phyloP scores from a whole-genome alignment of 2,113 vertebrate species.

The Epinephelus cyanopodus region DNA sequence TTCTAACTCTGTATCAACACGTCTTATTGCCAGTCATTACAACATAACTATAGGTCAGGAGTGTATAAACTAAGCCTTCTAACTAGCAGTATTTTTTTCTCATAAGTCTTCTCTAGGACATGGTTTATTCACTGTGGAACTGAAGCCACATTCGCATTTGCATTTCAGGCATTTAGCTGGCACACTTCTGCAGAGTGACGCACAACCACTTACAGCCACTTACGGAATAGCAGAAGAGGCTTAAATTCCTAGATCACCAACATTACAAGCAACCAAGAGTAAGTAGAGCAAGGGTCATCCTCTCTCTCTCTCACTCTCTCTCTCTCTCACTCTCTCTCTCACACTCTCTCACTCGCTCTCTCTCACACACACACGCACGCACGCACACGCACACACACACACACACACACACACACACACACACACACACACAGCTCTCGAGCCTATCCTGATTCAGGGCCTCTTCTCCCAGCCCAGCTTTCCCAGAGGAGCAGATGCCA shows the following conservation, averaged over 20 bases:
- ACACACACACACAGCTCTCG: constrained; percentile 13
- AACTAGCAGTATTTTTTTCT: background rate
- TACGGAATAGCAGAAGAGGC: constrained; percentile 50
- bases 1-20: background rate
- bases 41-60: background rate
- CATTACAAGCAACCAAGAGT: constrained; percentile 61
- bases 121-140: constrained; percentile 22
- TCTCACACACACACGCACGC: constrained; percentile 10
- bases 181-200: constrained; percentile 51
- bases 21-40: background rate
- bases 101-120: background rate
- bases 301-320: background rate
- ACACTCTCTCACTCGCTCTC: background rate
- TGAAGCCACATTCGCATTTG: constrained; percentile 36
- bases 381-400: background rate
- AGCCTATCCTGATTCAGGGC: constrained; percentile 29
- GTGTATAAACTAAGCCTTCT: background rate
- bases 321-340: constrained; percentile 9
- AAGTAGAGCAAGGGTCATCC: constrained; percentile 63
- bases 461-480: constrained; percentile 41
- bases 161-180: constrained; percentile 47
- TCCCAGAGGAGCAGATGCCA: constrained; percentile 64
- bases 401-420: constrained; percentile 15
- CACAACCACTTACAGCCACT: constrained; percentile 60
- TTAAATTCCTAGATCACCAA: constrained; percentile 62